Evolutionary conservation across 92 coral and sea anemone genomes (phyloP), one percentile per base, ranked within the genome.

Genomic region (Porites cylindrica): DNA sequence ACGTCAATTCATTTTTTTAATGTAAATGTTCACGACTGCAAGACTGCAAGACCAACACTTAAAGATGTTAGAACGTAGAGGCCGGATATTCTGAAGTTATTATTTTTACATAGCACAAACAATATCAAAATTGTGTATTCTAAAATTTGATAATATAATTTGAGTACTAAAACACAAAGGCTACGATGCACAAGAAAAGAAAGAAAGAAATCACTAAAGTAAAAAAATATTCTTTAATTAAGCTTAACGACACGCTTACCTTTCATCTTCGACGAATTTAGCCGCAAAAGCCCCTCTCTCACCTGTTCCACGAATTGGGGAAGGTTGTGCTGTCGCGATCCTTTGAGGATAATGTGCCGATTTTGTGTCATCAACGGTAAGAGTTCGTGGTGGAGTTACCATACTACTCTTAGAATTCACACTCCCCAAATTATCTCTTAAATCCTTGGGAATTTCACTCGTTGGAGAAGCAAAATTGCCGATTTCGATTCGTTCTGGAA

Each of bases 341-440:
- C 78, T 73, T 66, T 89, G 92, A 20, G 94, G 95, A 83, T 95
- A 96, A 78, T 92, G 87, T 1, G 98, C 98, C 0, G 99, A 95
- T 11, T 93, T 88, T 59, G 99, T 88, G 63, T 97, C 96, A 79
- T 95, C 98, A 14, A 97, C 98, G 0, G 99, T 97, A 75, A 97
- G 75, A 29, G 98, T 97, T 47, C 99, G 83, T 51, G 99, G 99
- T 0, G 99, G 99, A 54, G 99, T 97, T 16, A 80, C 72, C 99
- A 97, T 97, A 51, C 96, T 94, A 26, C 99, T 96, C 93, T 92
- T 85, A 62, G 92, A 91, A 51, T 87, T 82, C 17, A 80, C 89
- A 58, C 93, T 80, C 74, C 93, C 92, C 51, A 93, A 78, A 26
- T 93, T 92, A 43, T 90, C 96, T 81, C 86, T 88, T 61, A 93